Base-by-base conservation (phyloP, 2,888 invertebrate species). In the Rhagium mordax region DNA sequence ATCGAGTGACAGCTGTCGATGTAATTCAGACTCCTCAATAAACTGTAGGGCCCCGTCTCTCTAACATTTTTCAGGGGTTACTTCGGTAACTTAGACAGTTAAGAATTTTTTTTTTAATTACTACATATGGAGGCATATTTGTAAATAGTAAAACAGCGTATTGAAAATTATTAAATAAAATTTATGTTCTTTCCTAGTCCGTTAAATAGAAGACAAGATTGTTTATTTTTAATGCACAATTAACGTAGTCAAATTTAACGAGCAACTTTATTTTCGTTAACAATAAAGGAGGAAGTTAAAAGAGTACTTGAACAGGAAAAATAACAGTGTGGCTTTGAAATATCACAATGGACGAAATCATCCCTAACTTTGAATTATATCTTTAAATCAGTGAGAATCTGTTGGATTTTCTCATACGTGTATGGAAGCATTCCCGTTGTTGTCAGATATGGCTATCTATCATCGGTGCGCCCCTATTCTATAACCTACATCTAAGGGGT, bases 401-500 rank as follows among this genome's bases (percentile, higher is more conserved):
- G 65, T 65, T 24, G 65, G 29, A 65, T 29, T 65, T 65, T 65
- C 65, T 65, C 65, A 65, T 65, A 65, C 33, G 49, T 65, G 16
- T 53, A 65, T 53, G 65, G 55, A 65, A 41, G 65, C 53, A 51
- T 65, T 65, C 65, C 65, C 65, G 53, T 33, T 65, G 65, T 53
- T 65, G 65, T 65, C 65, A 65, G 33, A 65, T 65, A 53, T 7
- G 81, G 82, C 82, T 82, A 83, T 83, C 82, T 83, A 84, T 84
- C 83, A 83, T 83, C 81, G 68, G 75, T 77, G 79, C 79, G 78
- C 75, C 78, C 76, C 79, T 74, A 79, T 80, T 76, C 66, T 62
- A 59, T 77, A 74, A 77, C 77, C 72, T 73, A 74, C 59, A 74
- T 75, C 55, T 70, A 64, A 73, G 77, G 74, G 73, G 70, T 74